Percentiles rank a stretch among this genome's conserved stretches.
Conservation (phyloP, 1,140 invertebrate species). For the Schlechtendalia chinensis region DNA sequence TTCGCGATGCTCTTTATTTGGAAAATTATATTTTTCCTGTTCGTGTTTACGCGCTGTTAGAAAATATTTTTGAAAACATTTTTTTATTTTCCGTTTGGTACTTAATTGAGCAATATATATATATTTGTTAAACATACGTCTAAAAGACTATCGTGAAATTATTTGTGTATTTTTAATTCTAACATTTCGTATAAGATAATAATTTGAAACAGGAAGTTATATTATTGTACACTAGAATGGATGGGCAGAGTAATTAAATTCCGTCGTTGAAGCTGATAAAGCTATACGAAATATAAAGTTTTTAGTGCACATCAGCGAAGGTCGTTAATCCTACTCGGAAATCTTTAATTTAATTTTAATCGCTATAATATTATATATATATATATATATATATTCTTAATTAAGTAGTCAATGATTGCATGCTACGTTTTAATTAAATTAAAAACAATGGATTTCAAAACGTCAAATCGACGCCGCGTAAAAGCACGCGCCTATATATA, state of each 20-base stretch:
- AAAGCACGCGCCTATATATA: background rate
- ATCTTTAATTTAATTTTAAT: conserved; percentile 13
- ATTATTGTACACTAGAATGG: background rate
- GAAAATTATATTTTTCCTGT: background rate
- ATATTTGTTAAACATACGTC: too few species aligned
- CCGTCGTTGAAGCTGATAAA: conserved; percentile 1
- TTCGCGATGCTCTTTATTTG: background rate
- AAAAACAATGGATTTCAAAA: conserved; percentile 2
- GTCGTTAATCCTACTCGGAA: background rate
- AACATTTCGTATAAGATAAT: background rate
- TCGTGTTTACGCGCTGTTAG: background rate
- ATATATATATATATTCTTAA: background rate
- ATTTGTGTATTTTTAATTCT: conserved; percentile 26
- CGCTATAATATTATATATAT: background rate
- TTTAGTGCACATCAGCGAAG: background rate
- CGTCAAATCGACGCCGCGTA: background rate
- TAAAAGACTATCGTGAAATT: background rate
- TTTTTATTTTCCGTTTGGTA: background rate
- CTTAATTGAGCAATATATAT: background rate
- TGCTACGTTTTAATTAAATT: conserved; percentile 17
- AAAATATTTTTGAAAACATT: background rate
- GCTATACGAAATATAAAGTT: background rate
- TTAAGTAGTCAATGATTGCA: conserved; percentile 1
- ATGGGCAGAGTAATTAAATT: conserved; percentile 13
- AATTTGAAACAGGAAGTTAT: background rate